Percentiles rank a stretch among this genome's conserved stretches.
These are phyloP conservation scores for Simalia tracyae DNA, from an alignment of 2,797 vertebrate genomes.

Conservation along the genomic window DNA sequence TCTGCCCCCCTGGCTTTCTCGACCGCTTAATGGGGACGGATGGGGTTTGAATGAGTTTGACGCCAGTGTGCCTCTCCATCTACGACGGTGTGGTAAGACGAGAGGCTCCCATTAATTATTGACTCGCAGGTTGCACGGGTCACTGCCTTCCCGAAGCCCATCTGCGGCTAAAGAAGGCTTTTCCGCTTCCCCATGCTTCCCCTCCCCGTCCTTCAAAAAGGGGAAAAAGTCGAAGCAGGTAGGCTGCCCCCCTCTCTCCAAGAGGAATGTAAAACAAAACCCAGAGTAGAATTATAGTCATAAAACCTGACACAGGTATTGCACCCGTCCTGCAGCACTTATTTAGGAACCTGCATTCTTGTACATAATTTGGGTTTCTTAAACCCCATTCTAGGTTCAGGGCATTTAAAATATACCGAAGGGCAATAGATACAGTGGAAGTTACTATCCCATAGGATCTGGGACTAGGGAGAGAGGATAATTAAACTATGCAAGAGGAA, in stretches of 20 bases:
- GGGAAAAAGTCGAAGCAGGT: not conserved
- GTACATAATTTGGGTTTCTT: not conserved
- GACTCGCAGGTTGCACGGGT: conserved; percentile 58
- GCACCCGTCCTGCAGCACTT: not conserved
- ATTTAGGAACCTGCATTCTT: not conserved
- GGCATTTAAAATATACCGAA: not conserved
- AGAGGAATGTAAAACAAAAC: not conserved
- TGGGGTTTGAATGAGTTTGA: conserved; percentile 27
- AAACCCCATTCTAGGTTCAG: not conserved
- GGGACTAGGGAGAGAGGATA: not conserved
- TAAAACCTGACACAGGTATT: not conserved
- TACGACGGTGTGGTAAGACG: conserved; percentile 66
- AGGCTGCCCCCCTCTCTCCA: not conserved
- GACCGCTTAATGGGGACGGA: conserved; percentile 36
- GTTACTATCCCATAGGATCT: not conserved
- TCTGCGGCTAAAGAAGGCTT: conserved; percentile 42
- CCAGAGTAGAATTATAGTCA: not conserved
- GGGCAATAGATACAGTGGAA: not conserved
- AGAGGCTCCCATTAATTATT: conserved; percentile 62
- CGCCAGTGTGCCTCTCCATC: conserved; percentile 45
- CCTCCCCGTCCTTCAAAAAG: not conserved
- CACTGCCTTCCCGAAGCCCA: conserved; percentile 55
- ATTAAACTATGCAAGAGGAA: no score
- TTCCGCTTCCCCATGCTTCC: conserved; percentile 17
- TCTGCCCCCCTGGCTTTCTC: conserved; percentile 2